Conservation (phyloP, 2,113 vertebrate species). For the Chroicocephalus ridibundus region DNA sequence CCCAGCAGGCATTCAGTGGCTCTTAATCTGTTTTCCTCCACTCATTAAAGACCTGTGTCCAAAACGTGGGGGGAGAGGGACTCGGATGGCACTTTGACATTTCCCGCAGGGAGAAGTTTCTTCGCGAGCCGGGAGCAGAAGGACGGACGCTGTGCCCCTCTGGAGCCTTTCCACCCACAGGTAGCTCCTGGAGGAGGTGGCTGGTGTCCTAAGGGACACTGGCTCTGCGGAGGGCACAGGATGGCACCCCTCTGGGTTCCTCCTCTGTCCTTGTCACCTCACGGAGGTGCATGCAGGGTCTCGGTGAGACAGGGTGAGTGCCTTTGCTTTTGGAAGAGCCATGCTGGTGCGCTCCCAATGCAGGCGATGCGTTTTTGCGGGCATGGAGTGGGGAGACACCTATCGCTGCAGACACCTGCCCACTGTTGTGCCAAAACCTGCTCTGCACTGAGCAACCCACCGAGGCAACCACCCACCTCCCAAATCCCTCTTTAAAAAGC, state of each 20-base stretch:
- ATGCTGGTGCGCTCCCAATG: accelerated
- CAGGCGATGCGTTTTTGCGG: neutral
- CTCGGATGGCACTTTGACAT: neutral
- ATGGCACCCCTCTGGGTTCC: neutral
- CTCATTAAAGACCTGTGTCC: slow-evolving; percentile 21
- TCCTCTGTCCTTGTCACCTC: neutral
- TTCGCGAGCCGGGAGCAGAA: accelerated
- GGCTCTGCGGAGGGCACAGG: neutral
- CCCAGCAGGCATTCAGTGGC: neutral
- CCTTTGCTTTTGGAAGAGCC: neutral
- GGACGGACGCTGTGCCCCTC: neutral
- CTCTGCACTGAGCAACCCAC: neutral
- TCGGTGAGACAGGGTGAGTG: accelerated
- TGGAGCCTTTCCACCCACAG: accelerated
- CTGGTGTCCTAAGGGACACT: neutral
- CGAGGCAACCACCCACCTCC: neutral
- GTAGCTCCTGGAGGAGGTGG: neutral
- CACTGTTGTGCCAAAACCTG: neutral
- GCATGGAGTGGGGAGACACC: neutral
- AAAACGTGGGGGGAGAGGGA: neutral
- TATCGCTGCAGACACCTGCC: neutral
- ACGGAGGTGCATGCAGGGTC: neutral
- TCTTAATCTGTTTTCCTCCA: slow-evolving; percentile 32
- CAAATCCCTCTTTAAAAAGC: neutral
- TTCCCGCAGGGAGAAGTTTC: neutral